phyloP scores from a whole-genome alignment of 2,113 vertebrate genomes.

The Ellobius talpinus region DNA sequence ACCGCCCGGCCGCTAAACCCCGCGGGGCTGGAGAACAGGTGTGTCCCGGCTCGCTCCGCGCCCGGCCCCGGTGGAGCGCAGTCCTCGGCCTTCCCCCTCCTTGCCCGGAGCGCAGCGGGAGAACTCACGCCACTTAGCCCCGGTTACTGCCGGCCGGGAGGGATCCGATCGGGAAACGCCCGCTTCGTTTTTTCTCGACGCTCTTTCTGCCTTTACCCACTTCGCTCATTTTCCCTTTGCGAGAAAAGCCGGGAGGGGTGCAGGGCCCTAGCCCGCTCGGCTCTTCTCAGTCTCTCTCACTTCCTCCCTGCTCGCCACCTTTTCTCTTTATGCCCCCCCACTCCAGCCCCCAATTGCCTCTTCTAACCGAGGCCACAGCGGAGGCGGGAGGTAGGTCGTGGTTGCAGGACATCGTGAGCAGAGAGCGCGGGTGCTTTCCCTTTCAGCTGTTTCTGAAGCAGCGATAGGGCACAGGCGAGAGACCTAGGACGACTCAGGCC shows the following conservation, averaged over 20 bases:
- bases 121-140: constrained; percentile 40
- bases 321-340: constrained; percentile 14
- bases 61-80: background rate
- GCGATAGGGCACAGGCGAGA: background rate
- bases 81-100: constrained; percentile 46
- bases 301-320: background rate
- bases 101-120: background rate
- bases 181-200: constrained; percentile 60
- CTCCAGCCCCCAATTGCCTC: constrained; percentile 2
- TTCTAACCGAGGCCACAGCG: constrained; percentile 23
- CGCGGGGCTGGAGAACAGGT: constrained; percentile 79
- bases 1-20: constrained; percentile 59
- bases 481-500: background rate
- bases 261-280: background rate
- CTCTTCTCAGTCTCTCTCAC: background rate
- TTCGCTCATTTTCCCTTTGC: constrained; percentile 21
- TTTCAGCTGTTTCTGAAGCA: background rate
- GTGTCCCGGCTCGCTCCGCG: constrained; percentile 21
- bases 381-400: background rate
- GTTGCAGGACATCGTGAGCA: constrained; percentile 44
- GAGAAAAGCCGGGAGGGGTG: background rate
- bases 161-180: constrained; percentile 38
- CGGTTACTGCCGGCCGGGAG: background rate
- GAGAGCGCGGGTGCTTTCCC: background rate
- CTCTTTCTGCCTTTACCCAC: constrained; percentile 39